Conservation (phyloP, 2,113 vertebrate species). For the Rhineura floridana region DNA sequence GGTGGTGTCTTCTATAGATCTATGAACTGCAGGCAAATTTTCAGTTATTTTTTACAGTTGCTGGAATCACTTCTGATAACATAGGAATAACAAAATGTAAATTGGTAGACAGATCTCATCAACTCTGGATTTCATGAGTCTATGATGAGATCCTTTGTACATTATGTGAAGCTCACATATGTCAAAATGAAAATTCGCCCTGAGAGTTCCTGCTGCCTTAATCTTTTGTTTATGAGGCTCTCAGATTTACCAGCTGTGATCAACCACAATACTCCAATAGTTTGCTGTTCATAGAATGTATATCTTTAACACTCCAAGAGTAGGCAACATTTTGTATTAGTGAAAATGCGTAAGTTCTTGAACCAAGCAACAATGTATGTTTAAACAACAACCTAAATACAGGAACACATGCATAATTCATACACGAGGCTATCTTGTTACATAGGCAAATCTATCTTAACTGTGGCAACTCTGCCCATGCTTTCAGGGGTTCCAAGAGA, state of each 20-base stretch:
- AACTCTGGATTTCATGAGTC: background rate
- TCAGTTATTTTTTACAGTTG: background rate
- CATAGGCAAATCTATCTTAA: background rate
- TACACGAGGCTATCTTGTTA: background rate
- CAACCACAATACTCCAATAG: too few relatives aligned
- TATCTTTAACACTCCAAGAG: background rate
- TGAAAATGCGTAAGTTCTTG: background rate
- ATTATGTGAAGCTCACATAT: background rate
- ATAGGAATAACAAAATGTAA: background rate
- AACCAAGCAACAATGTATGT: background rate
- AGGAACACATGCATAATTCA: background rate
- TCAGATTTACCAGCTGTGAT: slow-evolving; percentile 10
- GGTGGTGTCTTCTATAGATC: background rate
- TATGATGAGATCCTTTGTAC: background rate
- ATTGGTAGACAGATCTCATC: background rate
- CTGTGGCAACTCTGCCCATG: background rate
- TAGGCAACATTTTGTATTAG: too few relatives aligned
- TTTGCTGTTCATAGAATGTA: too few relatives aligned
- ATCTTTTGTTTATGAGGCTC: background rate
- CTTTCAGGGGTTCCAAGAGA: background rate
- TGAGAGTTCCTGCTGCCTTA: background rate
- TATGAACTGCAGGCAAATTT: background rate
- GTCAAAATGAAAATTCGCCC: background rate
- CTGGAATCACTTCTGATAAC: background rate
- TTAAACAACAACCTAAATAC: background rate